Evolutionary conservation across 2,797 vertebrate species (phyloP).

Genomic region (Crocodylus rhombifer): DNA sequence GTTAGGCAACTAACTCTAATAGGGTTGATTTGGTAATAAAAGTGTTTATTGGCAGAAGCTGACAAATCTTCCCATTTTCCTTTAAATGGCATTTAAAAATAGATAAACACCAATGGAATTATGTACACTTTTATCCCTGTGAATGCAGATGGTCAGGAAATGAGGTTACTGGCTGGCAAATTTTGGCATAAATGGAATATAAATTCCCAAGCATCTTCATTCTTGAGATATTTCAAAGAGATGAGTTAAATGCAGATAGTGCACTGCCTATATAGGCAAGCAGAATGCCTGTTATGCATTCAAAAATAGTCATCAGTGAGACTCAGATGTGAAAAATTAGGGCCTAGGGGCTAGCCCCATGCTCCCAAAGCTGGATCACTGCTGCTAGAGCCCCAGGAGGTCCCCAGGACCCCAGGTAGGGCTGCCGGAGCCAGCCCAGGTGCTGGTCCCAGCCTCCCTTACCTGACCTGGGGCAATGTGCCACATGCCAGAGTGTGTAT

Average conservation of each 20-base stretch:
- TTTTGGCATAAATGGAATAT: rapidly evolving
- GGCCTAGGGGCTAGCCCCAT: neutral
- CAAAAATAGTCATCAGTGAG: neutral
- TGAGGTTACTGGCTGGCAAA: neutral
- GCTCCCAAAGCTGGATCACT: neutral
- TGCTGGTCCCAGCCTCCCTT: too few relatives aligned
- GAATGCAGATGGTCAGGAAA: neutral
- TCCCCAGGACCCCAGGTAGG: too few relatives aligned
- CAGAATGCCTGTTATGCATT: neutral
- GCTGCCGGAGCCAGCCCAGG: too few relatives aligned
- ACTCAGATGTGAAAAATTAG: neutral
- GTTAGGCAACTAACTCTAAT: conserved; percentile 40
- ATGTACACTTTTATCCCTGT: neutral
- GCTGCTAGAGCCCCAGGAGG: too few relatives aligned
- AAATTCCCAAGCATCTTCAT: too few relatives aligned
- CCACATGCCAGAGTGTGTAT: too few relatives aligned
- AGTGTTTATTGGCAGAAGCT: neutral
- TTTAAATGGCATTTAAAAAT: neutral
- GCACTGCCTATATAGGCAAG: neutral
- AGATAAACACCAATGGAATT: neutral
- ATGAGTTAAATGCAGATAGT: too few relatives aligned
- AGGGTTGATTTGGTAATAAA: neutral
- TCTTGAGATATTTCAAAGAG: too few relatives aligned
- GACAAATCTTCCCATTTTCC: neutral
- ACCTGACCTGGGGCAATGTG: too few relatives aligned